Base-by-base conservation (phyloP, 2,113 vertebrate genomes). In the Cephalopterus ornatus region DNA sequence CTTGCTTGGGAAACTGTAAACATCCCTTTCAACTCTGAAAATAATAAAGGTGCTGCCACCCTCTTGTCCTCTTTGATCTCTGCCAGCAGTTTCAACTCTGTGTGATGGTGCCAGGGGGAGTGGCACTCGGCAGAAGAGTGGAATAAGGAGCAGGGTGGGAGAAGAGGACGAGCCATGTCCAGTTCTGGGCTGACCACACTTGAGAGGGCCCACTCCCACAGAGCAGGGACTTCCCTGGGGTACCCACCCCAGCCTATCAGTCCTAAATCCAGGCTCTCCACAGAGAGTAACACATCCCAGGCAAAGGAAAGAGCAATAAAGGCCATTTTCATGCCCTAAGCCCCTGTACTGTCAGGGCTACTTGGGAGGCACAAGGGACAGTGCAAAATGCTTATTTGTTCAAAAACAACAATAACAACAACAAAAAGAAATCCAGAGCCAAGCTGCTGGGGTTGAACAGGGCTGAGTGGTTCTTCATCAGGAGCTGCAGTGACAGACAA, bases 1-100 rank as follows among this genome's bases (percentile, higher is more conserved):
- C 67, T 74, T 55, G 0, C 67, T 58, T 1, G 0, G 68, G 76
- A 92, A 79, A 74, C 84, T 75, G 81, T 73, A 88, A 96, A 95
- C 74, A 95, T 82, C 87, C n/a, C 81, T 95, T 94, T 89, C 84
- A 91, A 46, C 77, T 94, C 87, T 44, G 28, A 24, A 61, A 73
- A 89, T 72, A 62, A 79, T 6, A 33, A 47, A 78, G 74, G 46
- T 26, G n/a, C 93, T 94, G 89, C 39, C 73, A 87, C 52, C 35
- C 63, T 37, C 80, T 24, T 55, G 65, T 90, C 33, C 56, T 42
- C 93, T 95, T 93, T 95, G 93, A 95, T 95, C 74, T 85, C 7
- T 70, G 44, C 19, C 71, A 68, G 67, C 68, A 72, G 47, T 27
- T 88, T 37, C 58, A 41, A 5, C 56, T 18, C 50, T 0, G 23